Conservation (phyloP, 1,140 invertebrate species). For the Solen grandis region DNA sequence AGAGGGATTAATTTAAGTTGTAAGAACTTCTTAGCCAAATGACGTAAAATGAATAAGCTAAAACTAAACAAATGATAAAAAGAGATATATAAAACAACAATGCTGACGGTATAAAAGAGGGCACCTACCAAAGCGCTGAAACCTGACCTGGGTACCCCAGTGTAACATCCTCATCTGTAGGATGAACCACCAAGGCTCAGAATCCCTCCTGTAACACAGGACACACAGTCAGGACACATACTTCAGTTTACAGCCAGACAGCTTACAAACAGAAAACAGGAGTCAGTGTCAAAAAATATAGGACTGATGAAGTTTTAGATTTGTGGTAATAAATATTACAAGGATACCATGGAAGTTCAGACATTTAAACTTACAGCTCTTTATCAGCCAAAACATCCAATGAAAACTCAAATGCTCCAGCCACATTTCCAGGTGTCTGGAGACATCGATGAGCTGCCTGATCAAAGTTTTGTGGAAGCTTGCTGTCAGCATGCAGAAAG, state of each 20-base stretch:
- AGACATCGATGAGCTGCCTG: constrained; percentile 28
- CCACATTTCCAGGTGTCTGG: constrained; percentile 29
- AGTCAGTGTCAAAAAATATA: too few species aligned
- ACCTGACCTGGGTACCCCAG: constrained; percentile 24
- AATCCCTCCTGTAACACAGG: constrained; percentile 4
- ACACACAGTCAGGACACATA: background rate
- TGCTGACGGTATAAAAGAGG: too few species aligned
- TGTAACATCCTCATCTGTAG: constrained; percentile 37
- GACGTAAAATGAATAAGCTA: too few species aligned
- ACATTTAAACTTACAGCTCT: constrained; percentile 23
- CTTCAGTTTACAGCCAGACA: too few species aligned
- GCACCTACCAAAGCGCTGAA: constrained; percentile 25
- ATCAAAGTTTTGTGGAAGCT: constrained; percentile 34
- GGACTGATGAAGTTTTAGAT: too few species aligned
- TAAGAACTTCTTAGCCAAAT: too few species aligned
- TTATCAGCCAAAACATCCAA: constrained; percentile 34
- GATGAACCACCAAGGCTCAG: constrained; percentile 47
- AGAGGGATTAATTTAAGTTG: too few species aligned
- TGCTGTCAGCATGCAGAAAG: constrained; percentile 49
- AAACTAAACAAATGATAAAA: too few species aligned
- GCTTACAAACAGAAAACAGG: too few species aligned
- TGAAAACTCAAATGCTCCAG: constrained; percentile 41
- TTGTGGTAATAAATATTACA: too few species aligned
- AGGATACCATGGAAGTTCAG: background rate
- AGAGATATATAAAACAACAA: too few species aligned